Base-by-base conservation (phyloP, 2,797 vertebrate genomes). In the Eulemur rubriventer region DNA sequence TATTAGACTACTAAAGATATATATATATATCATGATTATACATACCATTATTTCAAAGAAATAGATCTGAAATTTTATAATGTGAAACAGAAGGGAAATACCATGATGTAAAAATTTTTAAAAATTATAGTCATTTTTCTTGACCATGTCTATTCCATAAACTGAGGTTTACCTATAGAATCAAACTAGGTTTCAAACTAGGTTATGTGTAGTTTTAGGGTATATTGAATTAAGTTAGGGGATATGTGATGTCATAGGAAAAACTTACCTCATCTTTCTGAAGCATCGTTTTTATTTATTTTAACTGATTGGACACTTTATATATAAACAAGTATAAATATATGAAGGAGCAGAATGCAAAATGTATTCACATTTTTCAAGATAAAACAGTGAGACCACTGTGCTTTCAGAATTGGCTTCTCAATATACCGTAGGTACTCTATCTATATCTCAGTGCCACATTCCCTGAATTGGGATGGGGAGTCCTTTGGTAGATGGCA, bases 271-370 rank as follows among this genome's bases (percentile, higher is more conserved):
- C 61, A 87, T 43, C 30, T 91, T 84, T 88, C 17, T 33, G 38
- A 84, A 96, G 14, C 46, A 65, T 46, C 16, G 24, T 61, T 89
- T 72, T n/a, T 59, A 89, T 46, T 57, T 82, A 75, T n/a, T 70
- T 86, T 70, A 89, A 61, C 9, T 59, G 52, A 76, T 81, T 92
- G 13, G 17, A 86, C 72, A 72, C 1, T 81, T 95, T 18, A 48
- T 22, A 72, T 72, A 52, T 28, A 95, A 91, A 48, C 10, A 82
- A 89, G 35, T 75, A 89, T 43, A 93, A 96, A 78, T 59, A 52
- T 52, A 80, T 84, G 83, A n/a, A 73, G 6, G 20, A 86, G 38
- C 7, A 92, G 43, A 89, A 88, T 76, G 38, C 2, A 89, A 96
- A 89, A 94, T 52, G 3, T 93, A 43, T 4, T 89, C 22, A 85